phyloP scores from a whole-genome alignment of 2,113 vertebrate genomes.

The Bostrychus sinensis region DNA sequence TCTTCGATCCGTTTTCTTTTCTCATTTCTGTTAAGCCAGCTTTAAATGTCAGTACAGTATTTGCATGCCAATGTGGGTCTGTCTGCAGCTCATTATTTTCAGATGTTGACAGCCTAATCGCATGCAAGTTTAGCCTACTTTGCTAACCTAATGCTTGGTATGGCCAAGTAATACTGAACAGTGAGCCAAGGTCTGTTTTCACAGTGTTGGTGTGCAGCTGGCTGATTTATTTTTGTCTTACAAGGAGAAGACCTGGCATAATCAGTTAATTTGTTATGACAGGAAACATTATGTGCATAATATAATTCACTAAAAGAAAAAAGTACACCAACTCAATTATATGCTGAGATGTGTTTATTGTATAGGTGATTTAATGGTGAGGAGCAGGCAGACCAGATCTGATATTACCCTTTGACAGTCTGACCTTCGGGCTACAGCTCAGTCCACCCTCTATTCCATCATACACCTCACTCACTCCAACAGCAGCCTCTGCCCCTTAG shows the following conservation, averaged over 20 bases:
- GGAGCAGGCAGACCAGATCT: conserved; percentile 14
- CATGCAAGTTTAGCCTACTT: conserved; percentile 67
- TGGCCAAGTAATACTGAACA: conserved; percentile 52
- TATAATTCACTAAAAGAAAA: neutral
- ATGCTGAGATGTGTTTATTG: conserved; percentile 8
- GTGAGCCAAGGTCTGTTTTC: conserved; percentile 30
- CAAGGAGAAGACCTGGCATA: conserved; percentile 7
- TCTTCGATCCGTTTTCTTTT: conserved; percentile 63
- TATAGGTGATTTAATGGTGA: conserved; percentile 20
- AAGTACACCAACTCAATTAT: conserved; percentile 15
- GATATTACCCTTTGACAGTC: conserved; percentile 40
- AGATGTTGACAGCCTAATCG: conserved; percentile 70
- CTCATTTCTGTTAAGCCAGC: conserved; percentile 72
- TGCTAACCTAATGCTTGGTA: conserved; percentile 62
- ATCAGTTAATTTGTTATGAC: conserved; percentile 28
- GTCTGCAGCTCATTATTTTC: conserved; percentile 74
- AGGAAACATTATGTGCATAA: conserved; percentile 9
- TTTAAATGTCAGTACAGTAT: conserved; percentile 78
- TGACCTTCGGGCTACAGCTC: conserved; percentile 48
- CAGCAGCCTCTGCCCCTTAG: conserved; percentile 25
- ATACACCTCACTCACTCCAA: conserved; percentile 26
- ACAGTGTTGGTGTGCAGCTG: conserved; percentile 30
- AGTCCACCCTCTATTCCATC: conserved; percentile 33
- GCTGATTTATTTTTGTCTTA: conserved; percentile 26
- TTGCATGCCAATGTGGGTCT: conserved; percentile 72